These are phyloP conservation scores for Lagopus muta DNA, from an alignment of 2,113 vertebrate genomes.

Conservation along the genomic window DNA sequence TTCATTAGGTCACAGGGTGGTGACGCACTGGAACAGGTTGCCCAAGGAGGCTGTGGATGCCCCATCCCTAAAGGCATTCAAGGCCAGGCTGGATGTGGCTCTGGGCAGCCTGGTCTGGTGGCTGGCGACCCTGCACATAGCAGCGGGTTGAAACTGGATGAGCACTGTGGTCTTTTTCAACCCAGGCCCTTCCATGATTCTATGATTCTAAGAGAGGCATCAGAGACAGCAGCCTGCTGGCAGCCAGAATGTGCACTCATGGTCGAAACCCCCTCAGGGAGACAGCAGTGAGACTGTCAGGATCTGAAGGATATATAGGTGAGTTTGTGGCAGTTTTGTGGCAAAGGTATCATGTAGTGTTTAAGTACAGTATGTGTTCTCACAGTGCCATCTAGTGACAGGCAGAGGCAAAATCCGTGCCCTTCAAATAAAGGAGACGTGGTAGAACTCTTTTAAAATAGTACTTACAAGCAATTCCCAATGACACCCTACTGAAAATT, in stretches of 20 bases:
- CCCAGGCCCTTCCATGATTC: too few species aligned
- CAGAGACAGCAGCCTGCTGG: neutral
- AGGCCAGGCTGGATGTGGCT: too few species aligned
- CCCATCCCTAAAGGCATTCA: too few species aligned
- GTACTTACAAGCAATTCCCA: neutral
- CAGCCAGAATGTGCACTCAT: neutral
- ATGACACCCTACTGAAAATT: neutral
- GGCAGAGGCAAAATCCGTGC: neutral
- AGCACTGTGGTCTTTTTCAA: too few species aligned
- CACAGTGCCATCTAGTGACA: conserved; percentile 67
- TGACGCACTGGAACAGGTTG: too few species aligned
- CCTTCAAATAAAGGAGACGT: fast-evolving
- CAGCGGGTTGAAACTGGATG: too few species aligned
- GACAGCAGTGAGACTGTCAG: neutral
- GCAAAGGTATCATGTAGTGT: neutral
- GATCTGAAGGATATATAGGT: fast-evolving
- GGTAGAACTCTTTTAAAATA: neutral
- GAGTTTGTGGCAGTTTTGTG: neutral
- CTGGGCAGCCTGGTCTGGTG: too few species aligned
- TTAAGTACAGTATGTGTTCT: neutral
- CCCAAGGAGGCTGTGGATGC: too few species aligned
- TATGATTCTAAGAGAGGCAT: neutral
- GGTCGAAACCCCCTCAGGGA: fast-evolving
- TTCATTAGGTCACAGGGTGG: too few species aligned
- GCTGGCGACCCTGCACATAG: too few species aligned